Base-by-base conservation (phyloP, 2,888 invertebrate genomes). In the Pterostichus niger region DNA sequence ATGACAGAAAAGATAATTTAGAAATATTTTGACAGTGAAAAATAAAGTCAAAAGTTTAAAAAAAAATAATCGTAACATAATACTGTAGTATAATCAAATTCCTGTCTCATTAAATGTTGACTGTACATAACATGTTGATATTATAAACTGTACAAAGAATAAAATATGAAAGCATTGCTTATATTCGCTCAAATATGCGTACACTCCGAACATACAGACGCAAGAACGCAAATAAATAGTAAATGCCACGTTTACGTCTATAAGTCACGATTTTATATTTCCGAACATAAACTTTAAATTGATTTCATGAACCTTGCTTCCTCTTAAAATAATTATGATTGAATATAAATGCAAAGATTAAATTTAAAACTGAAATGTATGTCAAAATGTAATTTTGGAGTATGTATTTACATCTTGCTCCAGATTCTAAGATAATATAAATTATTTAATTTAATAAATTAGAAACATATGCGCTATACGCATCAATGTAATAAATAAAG, bases 141-240 rank as follows among this genome's bases (percentile, higher is more conserved):
- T 40, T 40, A 5, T 40, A 0, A 5, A 9, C 40, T 40, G 40
- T 40, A 40, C 40, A 40, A 40, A 40, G 40, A 9, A 24, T 24
- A 24, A 40, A 40, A 40, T 40, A 40, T 40, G 40, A 64, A 64
- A 64, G 64, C 35, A 33, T 1, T 35, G 33, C 33, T 64, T 64
- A 64, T 64, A 35, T 64, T 64, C 35, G 24, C 33, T 64, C 35
- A 64, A 64, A 64, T 64, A 64, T 59, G 64, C 64, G 33, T 64
- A 64, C 59, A 24, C 59, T 10, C 15, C 31, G 31, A 31, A 59
- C 11, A 15, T 31, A 59, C 59, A 59, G 11, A 61, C 5, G 13
- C 49, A 49, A 40, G 64, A 5, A 13, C 64, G 64, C 64, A 64
- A 64, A 61, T 61, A 61, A 33, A 40, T 40, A 35, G 13, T 54